Percentiles rank a stretch among this genome's conserved stretches.
Conservation (phyloP, 2,113 vertebrate species). For the Dasyurus viverrinus region DNA sequence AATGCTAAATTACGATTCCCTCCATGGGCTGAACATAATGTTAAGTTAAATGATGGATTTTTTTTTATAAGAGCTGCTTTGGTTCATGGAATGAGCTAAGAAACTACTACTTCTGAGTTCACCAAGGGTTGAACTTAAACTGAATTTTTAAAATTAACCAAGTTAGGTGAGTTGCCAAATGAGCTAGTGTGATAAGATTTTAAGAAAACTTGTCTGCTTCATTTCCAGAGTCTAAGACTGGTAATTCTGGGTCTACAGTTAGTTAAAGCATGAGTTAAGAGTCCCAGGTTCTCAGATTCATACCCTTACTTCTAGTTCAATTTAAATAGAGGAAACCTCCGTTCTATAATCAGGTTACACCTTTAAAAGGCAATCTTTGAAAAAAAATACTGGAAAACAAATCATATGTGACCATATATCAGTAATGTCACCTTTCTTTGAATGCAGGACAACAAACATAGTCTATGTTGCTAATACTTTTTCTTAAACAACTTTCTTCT, state of each 20-base stretch:
- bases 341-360: neutral
- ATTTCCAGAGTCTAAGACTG: constrained; percentile 21
- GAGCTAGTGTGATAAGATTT: neutral
- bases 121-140: constrained; percentile 50
- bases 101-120: constrained; percentile 61
- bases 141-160: constrained; percentile 57
- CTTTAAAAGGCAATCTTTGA: neutral
- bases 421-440: neutral
- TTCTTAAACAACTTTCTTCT: neutral
- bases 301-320: neutral
- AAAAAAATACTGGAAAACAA: neutral
- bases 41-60: constrained; percentile 72
- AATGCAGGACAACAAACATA: neutral
- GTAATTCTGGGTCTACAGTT: neutral
- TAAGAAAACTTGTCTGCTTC: constrained; percentile 39
- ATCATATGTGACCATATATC: neutral
- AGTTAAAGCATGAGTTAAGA: neutral
- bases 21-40: constrained; percentile 39
- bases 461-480: neutral
- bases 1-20: constrained; percentile 66
- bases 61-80: constrained; percentile 47
- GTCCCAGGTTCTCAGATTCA: neutral
- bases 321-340: neutral
- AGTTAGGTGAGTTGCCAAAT: neutral
- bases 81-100: constrained; percentile 65